Percentiles rank a stretch among this genome's conserved stretches.
These are phyloP conservation scores for Drosophila tsacasi DNA, from an alignment of 1,140 invertebrate genomes.

Conservation along the genomic window DNA sequence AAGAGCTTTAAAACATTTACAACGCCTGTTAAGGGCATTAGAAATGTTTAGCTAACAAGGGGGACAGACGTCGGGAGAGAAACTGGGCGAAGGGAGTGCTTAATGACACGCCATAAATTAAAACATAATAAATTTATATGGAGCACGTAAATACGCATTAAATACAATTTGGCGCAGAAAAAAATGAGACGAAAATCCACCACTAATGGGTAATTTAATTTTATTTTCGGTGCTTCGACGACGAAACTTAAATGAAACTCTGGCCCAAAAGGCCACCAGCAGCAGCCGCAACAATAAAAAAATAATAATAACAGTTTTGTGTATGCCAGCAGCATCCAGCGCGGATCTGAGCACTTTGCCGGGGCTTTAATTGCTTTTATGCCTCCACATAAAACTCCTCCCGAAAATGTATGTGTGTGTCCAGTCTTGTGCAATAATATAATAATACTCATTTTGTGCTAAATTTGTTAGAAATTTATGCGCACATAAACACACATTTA, in stretches of 20 bases:
- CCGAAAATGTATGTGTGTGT: conserved; percentile 19
- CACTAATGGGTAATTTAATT: conserved; percentile 81
- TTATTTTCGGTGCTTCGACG: conserved; percentile 62
- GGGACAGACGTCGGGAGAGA: not conserved
- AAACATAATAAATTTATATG: conserved; percentile 51
- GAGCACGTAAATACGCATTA: conserved; percentile 46
- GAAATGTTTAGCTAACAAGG: conserved; percentile 7
- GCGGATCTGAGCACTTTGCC: conserved; percentile 51
- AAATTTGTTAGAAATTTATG: conserved; percentile 72
- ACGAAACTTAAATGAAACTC: conserved; percentile 56
- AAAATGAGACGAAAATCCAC: conserved; percentile 66
- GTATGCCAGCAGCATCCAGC: conserved; percentile 14
- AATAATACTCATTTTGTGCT: conserved; percentile 77
- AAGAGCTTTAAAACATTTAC: conserved; percentile 21
- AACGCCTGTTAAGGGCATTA: conserved; percentile 4
- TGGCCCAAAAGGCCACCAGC: conserved; percentile 18
- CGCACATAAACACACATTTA: conserved; percentile 11
- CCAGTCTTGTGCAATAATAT: conserved; percentile 63
- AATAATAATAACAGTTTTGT: conserved; percentile 67
- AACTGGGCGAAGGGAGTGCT: not conserved
- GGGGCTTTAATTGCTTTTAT: conserved; percentile 76
- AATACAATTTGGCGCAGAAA: conserved; percentile 53
- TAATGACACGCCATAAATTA: conserved; percentile 43
- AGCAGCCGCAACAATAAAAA: conserved; percentile 26
- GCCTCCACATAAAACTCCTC: conserved; percentile 49